Evolutionary conservation across 2,113 vertebrate species (phyloP).

Genomic region (Arizona elegans): DNA sequence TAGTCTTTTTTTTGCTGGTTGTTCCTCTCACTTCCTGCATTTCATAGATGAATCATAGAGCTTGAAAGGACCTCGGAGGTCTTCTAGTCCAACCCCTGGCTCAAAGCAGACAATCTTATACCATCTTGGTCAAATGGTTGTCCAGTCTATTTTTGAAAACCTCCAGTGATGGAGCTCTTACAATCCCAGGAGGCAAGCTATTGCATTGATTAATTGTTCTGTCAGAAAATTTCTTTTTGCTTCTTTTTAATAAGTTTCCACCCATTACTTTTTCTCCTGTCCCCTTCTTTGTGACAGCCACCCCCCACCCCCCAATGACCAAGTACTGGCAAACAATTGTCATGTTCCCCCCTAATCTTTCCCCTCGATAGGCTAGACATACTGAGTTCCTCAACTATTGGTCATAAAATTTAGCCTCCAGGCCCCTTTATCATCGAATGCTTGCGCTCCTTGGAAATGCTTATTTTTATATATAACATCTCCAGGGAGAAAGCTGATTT

Average conservation of each 20-base stretch:
- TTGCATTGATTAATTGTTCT: background rate
- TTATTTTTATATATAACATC: background rate
- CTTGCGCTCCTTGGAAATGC: background rate
- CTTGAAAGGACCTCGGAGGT: background rate
- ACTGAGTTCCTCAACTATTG: background rate
- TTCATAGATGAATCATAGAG: background rate
- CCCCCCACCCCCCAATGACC: too few relatives aligned
- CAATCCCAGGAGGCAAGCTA: background rate
- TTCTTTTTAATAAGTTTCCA: background rate
- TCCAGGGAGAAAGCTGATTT: fast-evolving
- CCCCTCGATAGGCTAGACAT: background rate
- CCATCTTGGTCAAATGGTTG: background rate
- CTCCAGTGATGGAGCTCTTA: background rate
- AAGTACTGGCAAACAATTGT: background rate
- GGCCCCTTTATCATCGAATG: background rate
- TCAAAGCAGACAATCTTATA: background rate
- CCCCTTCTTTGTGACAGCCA: background rate
- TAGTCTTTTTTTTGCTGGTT: background rate
- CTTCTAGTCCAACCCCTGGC: background rate
- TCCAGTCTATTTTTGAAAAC: background rate
- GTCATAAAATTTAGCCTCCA: background rate
- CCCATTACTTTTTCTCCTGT: background rate
- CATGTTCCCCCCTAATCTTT: background rate
- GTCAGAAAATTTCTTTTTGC: background rate
- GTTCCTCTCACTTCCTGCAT: background rate